phyloP scores from a whole-genome alignment of 2,113 vertebrate species.

The Barbus barbus region DNA sequence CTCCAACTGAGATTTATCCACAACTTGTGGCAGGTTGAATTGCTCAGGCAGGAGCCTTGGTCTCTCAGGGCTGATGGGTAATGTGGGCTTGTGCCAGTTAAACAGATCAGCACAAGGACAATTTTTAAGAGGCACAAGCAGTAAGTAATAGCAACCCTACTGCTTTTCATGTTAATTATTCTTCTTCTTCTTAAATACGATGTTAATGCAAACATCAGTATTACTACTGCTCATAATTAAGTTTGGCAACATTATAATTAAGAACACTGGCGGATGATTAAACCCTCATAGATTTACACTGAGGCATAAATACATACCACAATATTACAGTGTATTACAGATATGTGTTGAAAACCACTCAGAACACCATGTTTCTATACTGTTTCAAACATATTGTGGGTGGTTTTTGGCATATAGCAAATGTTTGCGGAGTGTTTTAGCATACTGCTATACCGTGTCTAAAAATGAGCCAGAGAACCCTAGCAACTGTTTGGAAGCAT shows the following conservation, averaged over 20 bases:
- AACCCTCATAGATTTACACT: not conserved
- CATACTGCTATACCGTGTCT: not conserved
- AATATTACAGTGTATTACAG: no score
- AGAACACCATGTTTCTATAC: not conserved
- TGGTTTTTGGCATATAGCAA: not conserved
- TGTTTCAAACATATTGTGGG: not conserved
- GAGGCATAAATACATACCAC: not conserved
- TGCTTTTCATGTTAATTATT: not conserved
- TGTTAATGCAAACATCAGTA: not conserved
- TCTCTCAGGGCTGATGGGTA: constrained; percentile 45
- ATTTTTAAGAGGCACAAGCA: constrained; percentile 8
- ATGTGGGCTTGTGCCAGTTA: constrained; percentile 30
- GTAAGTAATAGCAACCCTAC: not conserved
- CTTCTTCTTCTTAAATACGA: not conserved
- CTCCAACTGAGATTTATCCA: constrained; percentile 45
- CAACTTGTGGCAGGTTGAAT: constrained; percentile 38
- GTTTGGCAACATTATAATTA: not conserved
- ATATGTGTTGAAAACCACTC: no score
- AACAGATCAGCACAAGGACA: constrained; percentile 8
- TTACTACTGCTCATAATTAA: not conserved
- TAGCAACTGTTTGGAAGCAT: not conserved
- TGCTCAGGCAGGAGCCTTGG: constrained; percentile 34
- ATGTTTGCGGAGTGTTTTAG: not conserved
- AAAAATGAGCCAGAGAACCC: not conserved
- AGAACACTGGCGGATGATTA: not conserved